Evolutionary conservation across 2,113 vertebrate genomes (phyloP), one percentile per base, ranked within the genome.

Genomic region (Pyxicephalus adspersus): DNA sequence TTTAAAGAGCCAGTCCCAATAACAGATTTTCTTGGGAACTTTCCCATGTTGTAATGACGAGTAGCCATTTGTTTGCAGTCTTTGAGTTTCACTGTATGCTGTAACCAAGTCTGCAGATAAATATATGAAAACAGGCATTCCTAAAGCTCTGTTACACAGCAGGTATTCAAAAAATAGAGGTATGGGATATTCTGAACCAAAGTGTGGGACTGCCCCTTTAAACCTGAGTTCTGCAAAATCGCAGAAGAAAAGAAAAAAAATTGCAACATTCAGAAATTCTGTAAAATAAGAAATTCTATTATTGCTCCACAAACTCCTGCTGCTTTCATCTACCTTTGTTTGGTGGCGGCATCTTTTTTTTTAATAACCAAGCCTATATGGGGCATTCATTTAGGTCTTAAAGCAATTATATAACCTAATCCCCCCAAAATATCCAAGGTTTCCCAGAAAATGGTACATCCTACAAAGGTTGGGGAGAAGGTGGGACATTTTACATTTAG

Each of bases 1-100:
- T 58, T 66, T 78, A 78, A 55, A 78, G 76, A 52, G 64, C 19
- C 64, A 78, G 63, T 57, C 76, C 74, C 74, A 50, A 28, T 50
- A 3, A 64, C 50, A 23, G 51, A 18, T n/a, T 64, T 54, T 25
- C 76, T 45, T 45, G 38, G 6, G 38, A 45, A 13, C 31, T 34
- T 34, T 34, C 31, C 31, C 31, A 34, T 34, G 31, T 34, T 34
- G 31, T 34, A 9, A 45, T 45, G 38, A n/a, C n/a, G n/a, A 45
- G 8, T 45, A 45, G 38, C 38, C 11, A 45, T 9, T 45, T 45
- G 38, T 38, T 38, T 38, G 38, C 38, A 38, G 38, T 38, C 38
- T 34, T 6, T 8, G 7, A 38, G 38, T 45, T 45, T 45, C 8
- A 45, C 38, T 15, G 38, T 8, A 45, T 9, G 38, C 34, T 34